Base-by-base conservation (phyloP, 2,797 vertebrate genomes). In the Danio albolineatus region DNA sequence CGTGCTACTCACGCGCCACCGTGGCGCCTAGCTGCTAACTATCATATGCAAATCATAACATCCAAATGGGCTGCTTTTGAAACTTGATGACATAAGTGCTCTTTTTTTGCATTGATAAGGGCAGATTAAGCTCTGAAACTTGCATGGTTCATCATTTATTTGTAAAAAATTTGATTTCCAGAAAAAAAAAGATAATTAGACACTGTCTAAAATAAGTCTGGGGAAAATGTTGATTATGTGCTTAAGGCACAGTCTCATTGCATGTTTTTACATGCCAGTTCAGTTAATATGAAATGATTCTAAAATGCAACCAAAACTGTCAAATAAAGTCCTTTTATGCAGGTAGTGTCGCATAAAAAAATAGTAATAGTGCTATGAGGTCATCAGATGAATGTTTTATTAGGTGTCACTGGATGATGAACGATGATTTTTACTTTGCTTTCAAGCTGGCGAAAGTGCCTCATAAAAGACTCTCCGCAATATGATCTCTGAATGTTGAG, bases 351-450 rank as follows among this genome's bases (percentile, higher is more conserved):
- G 41, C 39, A 69, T 53, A 59, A 59, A 75, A 53, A 28, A 7
- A 54, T 14, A 51, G 67, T 16, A 78, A 69, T 49, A 57, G 54
- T 54, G 44, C 28, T 16, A 51, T 70, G 65, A 70, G 65, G 54
- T 69, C 76, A 78, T 78, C 56, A 41, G 54, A 59, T 78, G 36
- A 78, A 70, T 70, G 76, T 70, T 78, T 59, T 70, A 78, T 78
- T 78, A 59, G 41, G n/a, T 49, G 44, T 48, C 43, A 8, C 10
- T 48, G 12, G 64, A 44, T 60, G 54, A 78, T 78, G 76, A 60
- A 60, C 0, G 76, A 70, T 60, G 56, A 70, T 60, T 78, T 44
- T 70, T 78, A 49, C 67, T 71, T 79, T 38, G 44, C 76, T 79
- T 70, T 78, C 66, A 71, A 51, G 66, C 36, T 43, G 44, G 36